These are phyloP conservation scores for Sarotherodon lohbergeri DNA, from an alignment of 2,113 vertebrate species.

Conservation along the genomic window DNA sequence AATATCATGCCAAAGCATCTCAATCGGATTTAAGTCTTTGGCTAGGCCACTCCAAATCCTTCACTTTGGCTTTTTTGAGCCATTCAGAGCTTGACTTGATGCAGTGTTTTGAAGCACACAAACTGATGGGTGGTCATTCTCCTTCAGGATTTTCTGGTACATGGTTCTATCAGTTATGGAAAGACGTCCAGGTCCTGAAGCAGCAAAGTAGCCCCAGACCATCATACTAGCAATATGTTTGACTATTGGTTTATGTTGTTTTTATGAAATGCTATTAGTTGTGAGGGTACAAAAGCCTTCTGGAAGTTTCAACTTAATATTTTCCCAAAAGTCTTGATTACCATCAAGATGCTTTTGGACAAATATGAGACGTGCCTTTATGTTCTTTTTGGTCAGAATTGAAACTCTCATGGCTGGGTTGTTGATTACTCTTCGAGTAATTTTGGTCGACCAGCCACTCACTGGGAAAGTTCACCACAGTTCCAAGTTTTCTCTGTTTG, in stretches of 20 bases:
- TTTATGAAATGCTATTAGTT: too few species aligned
- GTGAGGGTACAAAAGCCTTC: too few species aligned
- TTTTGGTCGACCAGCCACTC: neutral
- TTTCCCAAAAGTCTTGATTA: neutral
- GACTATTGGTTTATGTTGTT: neutral
- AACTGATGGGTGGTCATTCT: neutral
- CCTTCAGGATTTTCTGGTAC: neutral
- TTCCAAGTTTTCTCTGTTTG: neutral
- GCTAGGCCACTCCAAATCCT: neutral
- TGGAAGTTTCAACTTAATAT: neutral
- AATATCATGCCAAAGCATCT: neutral
- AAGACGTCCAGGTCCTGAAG: neutral
- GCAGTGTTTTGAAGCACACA: neutral
- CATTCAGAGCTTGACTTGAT: neutral
- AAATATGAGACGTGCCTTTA: neutral
- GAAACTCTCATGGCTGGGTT: neutral
- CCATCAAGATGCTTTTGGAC: neutral
- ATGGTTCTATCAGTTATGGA: neutral
- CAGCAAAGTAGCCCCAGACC: neutral
- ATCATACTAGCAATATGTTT: neutral
- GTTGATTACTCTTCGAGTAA: neutral
- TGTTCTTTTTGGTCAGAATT: neutral
- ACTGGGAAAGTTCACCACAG: neutral
- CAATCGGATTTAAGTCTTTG: neutral
- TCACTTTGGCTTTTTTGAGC: neutral